Evolutionary conservation across 2,797 vertebrate species (phyloP).

Genomic region (Rhynchonycteris naso): DNA sequence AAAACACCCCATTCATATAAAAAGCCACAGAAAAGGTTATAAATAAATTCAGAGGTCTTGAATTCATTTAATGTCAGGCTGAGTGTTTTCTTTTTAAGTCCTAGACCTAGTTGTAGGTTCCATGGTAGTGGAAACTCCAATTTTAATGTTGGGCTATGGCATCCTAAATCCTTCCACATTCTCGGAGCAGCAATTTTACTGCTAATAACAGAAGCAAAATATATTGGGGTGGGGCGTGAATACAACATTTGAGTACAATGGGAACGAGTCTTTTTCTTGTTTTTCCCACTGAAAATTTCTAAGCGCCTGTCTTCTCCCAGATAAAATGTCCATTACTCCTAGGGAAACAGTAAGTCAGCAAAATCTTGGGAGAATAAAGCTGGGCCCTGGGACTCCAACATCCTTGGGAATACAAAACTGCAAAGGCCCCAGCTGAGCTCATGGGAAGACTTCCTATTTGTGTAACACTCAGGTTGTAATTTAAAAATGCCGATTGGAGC

Average conservation of each 20-base stretch:
- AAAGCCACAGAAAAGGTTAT: neutral
- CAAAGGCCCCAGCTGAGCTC: neutral
- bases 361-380: neutral
- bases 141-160: neutral
- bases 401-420: constrained; percentile 15
- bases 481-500: constrained; percentile 59
- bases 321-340: neutral
- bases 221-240: no score
- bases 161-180: neutral
- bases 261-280: neutral
- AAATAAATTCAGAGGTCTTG: constrained; percentile 27
- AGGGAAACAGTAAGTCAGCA: neutral
- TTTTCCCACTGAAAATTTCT: neutral
- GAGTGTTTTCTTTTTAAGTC: neutral
- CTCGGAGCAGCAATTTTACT: neutral
- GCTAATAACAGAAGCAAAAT: neutral
- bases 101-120: neutral
- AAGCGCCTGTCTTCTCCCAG: neutral
- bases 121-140: neutral
- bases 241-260: neutral
- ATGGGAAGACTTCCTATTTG: constrained; percentile 43
- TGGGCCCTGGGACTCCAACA: neutral
- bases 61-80: neutral
- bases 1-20: neutral
- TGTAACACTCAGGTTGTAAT: constrained; percentile 32